A percentile compares a stretch with the other conserved stretches of the same genome.
phyloP scores from a whole-genome alignment of 2,113 vertebrate species.

The Paramisgurnus dabryanus region DNA sequence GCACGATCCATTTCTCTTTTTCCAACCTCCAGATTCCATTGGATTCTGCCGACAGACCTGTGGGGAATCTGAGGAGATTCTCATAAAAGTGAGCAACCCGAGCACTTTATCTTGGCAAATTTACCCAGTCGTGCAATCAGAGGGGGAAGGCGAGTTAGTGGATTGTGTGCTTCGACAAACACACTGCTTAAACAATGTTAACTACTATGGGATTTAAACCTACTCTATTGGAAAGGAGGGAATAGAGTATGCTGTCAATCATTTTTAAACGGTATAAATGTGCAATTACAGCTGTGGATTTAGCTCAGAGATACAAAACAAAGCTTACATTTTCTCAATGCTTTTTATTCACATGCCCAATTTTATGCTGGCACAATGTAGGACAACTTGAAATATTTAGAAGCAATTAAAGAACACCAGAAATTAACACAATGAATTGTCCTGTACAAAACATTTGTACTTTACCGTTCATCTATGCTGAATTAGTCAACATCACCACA shows the following conservation, averaged over 20 bases:
- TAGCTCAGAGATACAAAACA: background rate
- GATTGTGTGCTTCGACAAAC: background rate
- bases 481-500: constrained; percentile 2
- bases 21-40: background rate
- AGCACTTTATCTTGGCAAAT: constrained; percentile 31
- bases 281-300: background rate
- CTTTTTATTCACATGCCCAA: no score
- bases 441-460: background rate
- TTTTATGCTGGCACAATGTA: no score
- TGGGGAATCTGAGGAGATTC: constrained; percentile 9
- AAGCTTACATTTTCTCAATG: background rate
- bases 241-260: background rate
- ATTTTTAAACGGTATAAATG: background rate
- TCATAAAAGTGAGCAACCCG: constrained; percentile 3
- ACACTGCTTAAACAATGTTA: background rate
- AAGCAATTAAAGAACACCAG: no score
- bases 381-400: no score
- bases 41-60: background rate
- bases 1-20: background rate
- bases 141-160: background rate
- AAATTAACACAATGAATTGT: no score
- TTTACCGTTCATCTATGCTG: background rate
- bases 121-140: background rate
- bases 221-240: background rate
- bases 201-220: background rate